Conservation (phyloP, 2,113 vertebrate genomes). For the Pelecanoides urinatrix region DNA sequence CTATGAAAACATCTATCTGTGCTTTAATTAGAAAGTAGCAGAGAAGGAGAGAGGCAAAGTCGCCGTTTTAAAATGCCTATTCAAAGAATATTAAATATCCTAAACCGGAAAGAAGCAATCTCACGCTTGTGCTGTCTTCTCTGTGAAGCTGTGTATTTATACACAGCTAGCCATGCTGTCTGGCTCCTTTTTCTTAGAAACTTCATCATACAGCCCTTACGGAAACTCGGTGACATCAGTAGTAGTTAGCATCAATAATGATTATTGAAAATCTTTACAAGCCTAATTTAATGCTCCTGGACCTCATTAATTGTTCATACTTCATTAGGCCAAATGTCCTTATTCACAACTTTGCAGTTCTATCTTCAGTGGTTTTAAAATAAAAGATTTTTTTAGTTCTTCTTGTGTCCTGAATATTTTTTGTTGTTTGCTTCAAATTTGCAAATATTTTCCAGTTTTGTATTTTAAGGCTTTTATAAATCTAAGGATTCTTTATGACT, state of each 20-base stretch:
- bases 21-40: slow-evolving; percentile 11
- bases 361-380: not conserved
- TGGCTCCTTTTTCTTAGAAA: not conserved
- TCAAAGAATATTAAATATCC: not conserved
- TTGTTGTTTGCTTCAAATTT: not conserved
- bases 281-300: not conserved
- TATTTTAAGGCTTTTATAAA: not conserved
- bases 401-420: not conserved
- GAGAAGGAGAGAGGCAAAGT: not conserved
- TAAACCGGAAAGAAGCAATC: not conserved
- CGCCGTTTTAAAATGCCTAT: not conserved
- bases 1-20: not conserved
- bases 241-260: not conserved
- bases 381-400: not conserved
- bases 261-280: slow-evolving; percentile 29
- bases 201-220: not conserved
- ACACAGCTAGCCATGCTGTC: not conserved
- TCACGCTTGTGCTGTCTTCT: not conserved
- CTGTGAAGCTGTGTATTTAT: not conserved
- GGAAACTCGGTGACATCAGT: not conserved
- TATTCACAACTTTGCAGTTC: not conserved
- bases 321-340: slow-evolving; percentile 12
- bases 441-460: not conserved
- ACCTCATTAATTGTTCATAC: slow-evolving; percentile 21
- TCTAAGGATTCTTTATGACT: not conserved